A percentile compares a stretch with the other conserved stretches of the same genome.
Evolutionary conservation across 1,140 invertebrate species (phyloP).

Genomic region (Dolichoris vasculosae): DNA sequence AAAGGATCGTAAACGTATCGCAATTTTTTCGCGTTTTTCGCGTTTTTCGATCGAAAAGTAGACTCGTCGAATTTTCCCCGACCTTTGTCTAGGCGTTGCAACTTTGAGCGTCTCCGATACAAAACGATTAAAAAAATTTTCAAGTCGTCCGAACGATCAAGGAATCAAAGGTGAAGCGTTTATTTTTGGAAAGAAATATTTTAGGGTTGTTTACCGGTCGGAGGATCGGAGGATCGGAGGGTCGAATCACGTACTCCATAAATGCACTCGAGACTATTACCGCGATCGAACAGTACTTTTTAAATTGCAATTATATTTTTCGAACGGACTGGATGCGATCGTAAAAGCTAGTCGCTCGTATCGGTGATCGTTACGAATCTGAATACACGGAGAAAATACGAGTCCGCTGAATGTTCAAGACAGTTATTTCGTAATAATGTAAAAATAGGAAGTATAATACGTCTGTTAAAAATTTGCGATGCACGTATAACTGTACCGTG

Average conservation of each 20-base stretch:
- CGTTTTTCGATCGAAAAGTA: not conserved
- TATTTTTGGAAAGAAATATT: not conserved
- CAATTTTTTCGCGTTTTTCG: too few species aligned
- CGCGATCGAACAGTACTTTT: not conserved
- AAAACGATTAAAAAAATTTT: not conserved
- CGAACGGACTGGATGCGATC: not conserved
- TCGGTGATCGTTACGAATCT: not conserved
- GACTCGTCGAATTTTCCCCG: not conserved
- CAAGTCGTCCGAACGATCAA: not conserved
- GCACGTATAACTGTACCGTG: not conserved
- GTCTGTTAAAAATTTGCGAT: not conserved
- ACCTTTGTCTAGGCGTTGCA: not conserved
- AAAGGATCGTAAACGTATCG: not conserved
- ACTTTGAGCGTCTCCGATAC: too few species aligned
- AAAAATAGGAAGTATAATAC: constrained; percentile 6
- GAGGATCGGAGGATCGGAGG: too few species aligned
- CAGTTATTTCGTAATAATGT: constrained; percentile 9
- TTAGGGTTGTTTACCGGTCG: not conserved
- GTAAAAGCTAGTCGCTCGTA: not conserved
- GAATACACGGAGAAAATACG: not conserved
- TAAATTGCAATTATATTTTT: not conserved
- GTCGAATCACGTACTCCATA: not conserved
- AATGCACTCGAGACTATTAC: not conserved
- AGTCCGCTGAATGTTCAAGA: not conserved
- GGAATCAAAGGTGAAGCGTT: not conserved